Conservation (phyloP, 2,113 vertebrate genomes). For the Spermophilus dauricus region DNA sequence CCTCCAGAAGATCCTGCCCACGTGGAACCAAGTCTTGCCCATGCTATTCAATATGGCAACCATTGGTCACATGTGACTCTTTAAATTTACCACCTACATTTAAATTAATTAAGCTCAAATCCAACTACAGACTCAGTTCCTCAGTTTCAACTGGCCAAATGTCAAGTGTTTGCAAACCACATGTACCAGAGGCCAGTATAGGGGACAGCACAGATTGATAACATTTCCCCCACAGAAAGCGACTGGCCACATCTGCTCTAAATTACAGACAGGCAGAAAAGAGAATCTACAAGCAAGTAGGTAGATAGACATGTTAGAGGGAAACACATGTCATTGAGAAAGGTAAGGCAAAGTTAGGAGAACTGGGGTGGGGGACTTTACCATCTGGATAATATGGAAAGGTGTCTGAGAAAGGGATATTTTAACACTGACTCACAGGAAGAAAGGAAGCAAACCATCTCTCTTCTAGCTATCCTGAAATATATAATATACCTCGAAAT, state of each 20-base stretch:
- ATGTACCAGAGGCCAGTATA: no score
- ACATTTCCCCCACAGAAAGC: background rate
- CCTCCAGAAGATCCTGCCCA: background rate
- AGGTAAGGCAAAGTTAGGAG: background rate
- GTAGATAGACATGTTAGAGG: background rate
- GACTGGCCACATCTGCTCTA: background rate
- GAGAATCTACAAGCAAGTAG: background rate
- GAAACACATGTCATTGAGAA: background rate
- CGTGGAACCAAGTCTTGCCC: background rate
- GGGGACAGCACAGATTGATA: background rate
- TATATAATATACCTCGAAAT: no score
- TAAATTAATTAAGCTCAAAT: conserved; percentile 18
- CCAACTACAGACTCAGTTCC: background rate
- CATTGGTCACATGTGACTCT: background rate
- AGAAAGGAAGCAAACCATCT: background rate
- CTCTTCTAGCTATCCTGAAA: no score
- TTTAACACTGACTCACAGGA: background rate
- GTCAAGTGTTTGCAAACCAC: background rate
- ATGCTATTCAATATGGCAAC: background rate
- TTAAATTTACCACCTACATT: background rate
- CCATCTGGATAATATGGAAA: background rate
- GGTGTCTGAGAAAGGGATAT: background rate
- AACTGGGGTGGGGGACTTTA: background rate
- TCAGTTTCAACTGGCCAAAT: background rate
- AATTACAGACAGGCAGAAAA: background rate